Conservation (phyloP, 1,140 invertebrate species). For the Varroa destructor region DNA sequence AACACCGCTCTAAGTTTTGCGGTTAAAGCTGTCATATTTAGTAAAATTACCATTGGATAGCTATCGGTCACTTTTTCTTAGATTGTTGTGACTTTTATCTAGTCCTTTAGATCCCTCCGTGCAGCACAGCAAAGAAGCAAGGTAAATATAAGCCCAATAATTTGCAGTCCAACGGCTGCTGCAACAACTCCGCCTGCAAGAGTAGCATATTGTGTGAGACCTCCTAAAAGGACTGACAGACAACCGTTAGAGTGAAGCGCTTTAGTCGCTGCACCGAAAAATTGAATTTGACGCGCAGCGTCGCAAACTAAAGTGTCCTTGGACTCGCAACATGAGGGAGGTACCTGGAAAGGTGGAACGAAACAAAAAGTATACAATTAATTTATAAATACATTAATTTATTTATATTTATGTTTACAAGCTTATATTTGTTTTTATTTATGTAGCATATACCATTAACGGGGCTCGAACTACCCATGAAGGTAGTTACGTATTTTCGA, state of each 20-base stretch:
- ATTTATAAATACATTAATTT: no score
- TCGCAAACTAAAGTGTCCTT: conserved; percentile 1
- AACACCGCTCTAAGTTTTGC: no score
- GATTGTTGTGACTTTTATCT: background rate
- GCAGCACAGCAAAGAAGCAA: conserved; percentile 20
- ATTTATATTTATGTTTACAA: no score
- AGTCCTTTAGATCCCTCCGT: conserved; percentile 24
- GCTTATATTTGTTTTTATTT: no score
- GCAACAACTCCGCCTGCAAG: conserved; percentile 5
- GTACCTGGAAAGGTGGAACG: background rate
- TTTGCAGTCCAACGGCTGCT: background rate
- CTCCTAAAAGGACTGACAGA: background rate
- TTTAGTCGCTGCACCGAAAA: background rate
- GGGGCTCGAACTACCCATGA: no score
- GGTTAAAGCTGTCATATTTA: no score
- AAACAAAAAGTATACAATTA: no score
- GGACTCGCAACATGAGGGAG: background rate
- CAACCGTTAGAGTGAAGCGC: background rate
- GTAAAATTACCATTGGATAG: no score
- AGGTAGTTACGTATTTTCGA: no score
- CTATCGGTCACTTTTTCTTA: background rate
- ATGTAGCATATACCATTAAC: no score
- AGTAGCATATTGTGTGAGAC: conserved; percentile 5
- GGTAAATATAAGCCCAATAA: conserved; percentile 14
- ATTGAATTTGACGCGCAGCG: background rate